Evolutionary conservation across 2,113 vertebrate genomes (phyloP), one percentile per base, ranked within the genome.

Genomic region (Tachysurus fulvidraco): DNA sequence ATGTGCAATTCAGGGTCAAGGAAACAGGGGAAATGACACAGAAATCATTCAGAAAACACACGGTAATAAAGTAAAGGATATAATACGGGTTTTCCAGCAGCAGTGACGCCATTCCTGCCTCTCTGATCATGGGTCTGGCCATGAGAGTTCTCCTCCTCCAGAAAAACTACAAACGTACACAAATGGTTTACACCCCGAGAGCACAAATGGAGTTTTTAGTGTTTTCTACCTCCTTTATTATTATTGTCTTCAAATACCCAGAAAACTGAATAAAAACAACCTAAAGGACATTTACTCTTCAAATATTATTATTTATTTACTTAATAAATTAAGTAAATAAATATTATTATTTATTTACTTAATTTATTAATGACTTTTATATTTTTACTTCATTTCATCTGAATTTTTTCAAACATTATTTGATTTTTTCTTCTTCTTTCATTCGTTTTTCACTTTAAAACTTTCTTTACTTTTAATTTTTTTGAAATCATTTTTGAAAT

Each of bases 81-180:
- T 98, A 99, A 92, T 99, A 99, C 8, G 98, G 98, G 87, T 99
- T 99, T 93, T 99, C 98, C 90, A 99, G 94, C 78, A 99, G 93
- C 0, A 99, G 91, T 2, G 98, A 99, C 65, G 97, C 98, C 95
- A 99, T 99, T 2, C 96, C 94, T 36, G 98, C 96, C 91, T 99
- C 98, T 93, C 97, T 98, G 87, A 99, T 95, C 98, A 99, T 99
- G 0, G 98, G 98, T 55, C 97, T 94, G 12, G 98, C 98, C 98
- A 99, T 99, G 50, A 99, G 90, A 0, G 97, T 97, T 83, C 98
- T 95, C 55, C 98, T 95, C 44, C 98, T 96, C 98, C 98, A 99
- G 92, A 97, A 99, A 91, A 97, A 95, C 98, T 99, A 84, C 23
- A 92, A 76, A 88, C 86, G 65, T 57, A 62, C 23, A 81, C 2